Evolutionary conservation across 2,888 invertebrate genomes (phyloP), one percentile per base, ranked within the genome.

Genomic region (Cabera pusaria): DNA sequence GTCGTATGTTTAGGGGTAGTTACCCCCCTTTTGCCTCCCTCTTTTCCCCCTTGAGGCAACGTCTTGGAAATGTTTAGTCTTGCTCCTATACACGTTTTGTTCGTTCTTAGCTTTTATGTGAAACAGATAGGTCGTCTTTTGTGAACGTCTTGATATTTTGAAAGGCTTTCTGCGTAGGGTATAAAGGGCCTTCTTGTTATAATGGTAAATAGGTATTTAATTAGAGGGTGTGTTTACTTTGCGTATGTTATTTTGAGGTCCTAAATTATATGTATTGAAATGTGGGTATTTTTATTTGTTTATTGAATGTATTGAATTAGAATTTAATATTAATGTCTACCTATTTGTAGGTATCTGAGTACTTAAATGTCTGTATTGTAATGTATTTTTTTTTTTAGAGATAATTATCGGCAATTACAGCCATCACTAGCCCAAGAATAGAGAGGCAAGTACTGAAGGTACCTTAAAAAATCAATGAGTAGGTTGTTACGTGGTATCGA

Each of bases 31-130:
- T 53, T 65, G 53, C 66, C 14, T 37, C 44, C 64, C 49, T 34
- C 36, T 27, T 40, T 36, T 24, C 53, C 65, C 53, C 66, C 70
- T 61, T 54, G 42, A 62, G 67, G 65, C 81, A 71, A 59, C 76
- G 81, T 85, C 85, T 84, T 84, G 83, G 77, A 76, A 80, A 79
- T 75, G 80, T 75, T 81, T 76, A 79, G 83, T 78, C 72, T 73
- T 72, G 72, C 70, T 64, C 72, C 72, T 76, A 77, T 76, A 83
- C 72, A 71, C 63, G 72, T 80, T 83, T 84, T 84, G 82, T 85
- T 84, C 80, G 75, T 81, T 78, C 73, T 70, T 54, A 44, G 64
- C 77, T 72, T 79, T 78, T 74, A 79, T 70, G 68, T 65, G 64
- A 59, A 52, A 69, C 58, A 76, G 64, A 63, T 67, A 64, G 54